Percentiles rank a stretch among this genome's conserved stretches.
Conservation (phyloP, 2,113 vertebrate species). For the Nesoenas mayeri region DNA sequence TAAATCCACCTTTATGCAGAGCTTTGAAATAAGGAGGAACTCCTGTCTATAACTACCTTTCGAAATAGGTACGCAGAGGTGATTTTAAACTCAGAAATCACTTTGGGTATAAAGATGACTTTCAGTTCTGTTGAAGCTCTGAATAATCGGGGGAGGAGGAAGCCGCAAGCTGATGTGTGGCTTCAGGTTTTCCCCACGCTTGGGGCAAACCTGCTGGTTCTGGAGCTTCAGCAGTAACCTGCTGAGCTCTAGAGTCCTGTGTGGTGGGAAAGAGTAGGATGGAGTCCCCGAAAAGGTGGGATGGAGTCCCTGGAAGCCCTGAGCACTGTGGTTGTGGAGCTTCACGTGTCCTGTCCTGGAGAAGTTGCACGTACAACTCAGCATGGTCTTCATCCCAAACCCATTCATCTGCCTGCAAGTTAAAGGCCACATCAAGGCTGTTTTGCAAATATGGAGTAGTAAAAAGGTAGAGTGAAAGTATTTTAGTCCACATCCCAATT, state of each 20-base stretch:
- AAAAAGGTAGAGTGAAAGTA: not conserved
- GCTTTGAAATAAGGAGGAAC: not conserved
- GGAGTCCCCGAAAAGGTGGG: not conserved
- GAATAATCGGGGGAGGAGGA: not conserved
- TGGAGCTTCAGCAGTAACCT: not conserved
- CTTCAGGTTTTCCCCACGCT: not conserved
- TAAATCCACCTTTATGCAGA: not conserved
- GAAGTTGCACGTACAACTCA: not conserved
- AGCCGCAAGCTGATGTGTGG: accelerated
- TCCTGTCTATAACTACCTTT: not conserved
- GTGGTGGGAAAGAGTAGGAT: not conserved
- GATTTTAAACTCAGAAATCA: not conserved
- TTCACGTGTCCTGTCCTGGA: not conserved
- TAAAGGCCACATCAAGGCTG: not conserved
- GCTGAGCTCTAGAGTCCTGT: not conserved
- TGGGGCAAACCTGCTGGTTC: not conserved
- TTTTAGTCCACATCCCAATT: not conserved
- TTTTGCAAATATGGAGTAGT: not conserved
- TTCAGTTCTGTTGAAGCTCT: not conserved
- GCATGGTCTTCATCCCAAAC: not conserved
- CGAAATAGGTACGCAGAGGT: not conserved
- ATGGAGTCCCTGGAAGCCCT: not conserved
- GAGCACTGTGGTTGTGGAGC: not conserved
- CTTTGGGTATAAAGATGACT: not conserved
- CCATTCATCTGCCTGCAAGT: not conserved